Percentiles rank a stretch among this genome's conserved stretches.
These are phyloP conservation scores for Poeciliopsis gracilis DNA, from an alignment of 2,797 vertebrate species.

Conservation along the genomic window DNA sequence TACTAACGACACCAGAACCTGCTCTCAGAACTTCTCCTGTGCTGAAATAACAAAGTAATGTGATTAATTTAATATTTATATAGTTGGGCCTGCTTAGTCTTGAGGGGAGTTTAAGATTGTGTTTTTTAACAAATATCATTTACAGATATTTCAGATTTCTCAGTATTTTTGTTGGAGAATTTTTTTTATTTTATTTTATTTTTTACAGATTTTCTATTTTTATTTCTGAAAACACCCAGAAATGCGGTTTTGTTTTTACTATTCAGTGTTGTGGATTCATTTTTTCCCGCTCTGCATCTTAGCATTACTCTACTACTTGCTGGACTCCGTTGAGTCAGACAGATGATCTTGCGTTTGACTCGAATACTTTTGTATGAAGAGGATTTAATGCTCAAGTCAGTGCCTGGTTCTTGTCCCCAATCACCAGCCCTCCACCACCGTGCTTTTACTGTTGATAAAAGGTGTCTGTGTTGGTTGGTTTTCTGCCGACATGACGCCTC, in stretches of 20 bases:
- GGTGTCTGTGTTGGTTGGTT: background rate
- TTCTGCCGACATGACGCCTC: background rate
- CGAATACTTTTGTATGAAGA: background rate
- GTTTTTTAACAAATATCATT: background rate
- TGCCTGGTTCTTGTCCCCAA: background rate
- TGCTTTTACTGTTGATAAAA: background rate
- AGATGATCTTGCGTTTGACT: background rate
- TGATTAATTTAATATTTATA: background rate
- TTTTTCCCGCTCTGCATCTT: background rate
- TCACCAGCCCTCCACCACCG: background rate
- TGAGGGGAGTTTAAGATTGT: background rate
- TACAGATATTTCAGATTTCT: too few species aligned
- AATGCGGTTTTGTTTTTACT: background rate
- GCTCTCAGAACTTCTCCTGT: background rate
- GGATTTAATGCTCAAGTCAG: background rate
- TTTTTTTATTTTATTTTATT: too few species aligned
- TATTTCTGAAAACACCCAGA: background rate
- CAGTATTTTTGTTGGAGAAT: background rate
- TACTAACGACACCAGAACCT: background rate
- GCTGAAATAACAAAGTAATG: background rate
- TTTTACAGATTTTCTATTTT: background rate
- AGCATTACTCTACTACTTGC: background rate
- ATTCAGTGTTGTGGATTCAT: background rate
- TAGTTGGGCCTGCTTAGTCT: background rate
- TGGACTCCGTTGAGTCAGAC: background rate